A percentile compares a stretch with the other conserved stretches of the same genome.
phyloP scores from a whole-genome alignment of 2,113 vertebrate species.

The Podocnemis expansa region DNA sequence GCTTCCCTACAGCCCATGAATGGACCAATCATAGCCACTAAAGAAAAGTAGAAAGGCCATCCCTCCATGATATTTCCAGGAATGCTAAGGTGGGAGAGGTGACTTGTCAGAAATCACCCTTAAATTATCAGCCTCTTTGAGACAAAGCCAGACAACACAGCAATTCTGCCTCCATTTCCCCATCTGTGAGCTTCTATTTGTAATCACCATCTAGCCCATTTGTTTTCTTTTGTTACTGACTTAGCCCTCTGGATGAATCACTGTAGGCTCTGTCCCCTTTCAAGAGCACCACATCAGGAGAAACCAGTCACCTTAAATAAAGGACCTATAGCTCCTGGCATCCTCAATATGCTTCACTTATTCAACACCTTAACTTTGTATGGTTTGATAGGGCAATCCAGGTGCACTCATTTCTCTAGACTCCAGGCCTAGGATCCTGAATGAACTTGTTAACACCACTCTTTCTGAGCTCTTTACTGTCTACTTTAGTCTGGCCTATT shows the following conservation, averaged over 20 bases:
- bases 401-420: background rate
- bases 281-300: background rate
- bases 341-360: background rate
- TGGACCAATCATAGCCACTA: background rate
- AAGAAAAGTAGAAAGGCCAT: background rate
- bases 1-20: background rate
- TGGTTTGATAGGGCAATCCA: background rate
- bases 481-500: background rate
- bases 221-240: background rate
- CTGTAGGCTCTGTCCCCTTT: background rate
- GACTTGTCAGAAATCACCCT: background rate
- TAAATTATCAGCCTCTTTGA: background rate
- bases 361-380: background rate
- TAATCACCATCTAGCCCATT: background rate
- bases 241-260: background rate
- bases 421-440: background rate
- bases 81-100: background rate
- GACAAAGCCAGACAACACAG: background rate
- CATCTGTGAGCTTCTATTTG: too few relatives aligned
- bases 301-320: background rate
- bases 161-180: background rate
- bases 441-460: background rate
- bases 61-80: background rate
- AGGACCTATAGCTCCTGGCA: background rate
- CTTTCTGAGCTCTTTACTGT: background rate